Conservation (phyloP, 2,797 vertebrate species). For the Chelonia mydas region DNA sequence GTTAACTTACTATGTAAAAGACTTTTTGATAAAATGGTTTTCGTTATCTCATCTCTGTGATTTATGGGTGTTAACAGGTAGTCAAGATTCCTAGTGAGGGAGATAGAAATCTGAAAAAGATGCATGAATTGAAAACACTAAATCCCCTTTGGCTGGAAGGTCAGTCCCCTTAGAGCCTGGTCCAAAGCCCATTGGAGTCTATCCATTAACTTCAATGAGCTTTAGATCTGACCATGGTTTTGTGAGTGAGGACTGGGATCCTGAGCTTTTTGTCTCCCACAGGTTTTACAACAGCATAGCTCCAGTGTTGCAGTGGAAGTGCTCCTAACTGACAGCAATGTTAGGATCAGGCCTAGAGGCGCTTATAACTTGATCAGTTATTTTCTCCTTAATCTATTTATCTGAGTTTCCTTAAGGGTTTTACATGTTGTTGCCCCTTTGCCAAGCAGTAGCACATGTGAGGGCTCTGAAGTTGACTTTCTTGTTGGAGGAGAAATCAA, state of each 20-base stretch:
- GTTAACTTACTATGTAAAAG: slow-evolving; percentile 23
- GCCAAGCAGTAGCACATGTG: background rate
- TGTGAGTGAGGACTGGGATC: slow-evolving; percentile 8
- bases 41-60: background rate
- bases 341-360: background rate
- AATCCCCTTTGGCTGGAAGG: background rate
- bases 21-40: background rate
- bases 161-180: background rate
- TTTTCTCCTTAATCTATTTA: background rate
- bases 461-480: background rate
- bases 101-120: slow-evolving; percentile 40
- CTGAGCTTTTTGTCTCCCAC: background rate
- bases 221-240: background rate
- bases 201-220: slow-evolving; percentile 44
- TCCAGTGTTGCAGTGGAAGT: no score
- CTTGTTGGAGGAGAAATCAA: background rate
- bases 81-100: slow-evolving; percentile 6
- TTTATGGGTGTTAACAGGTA: slow-evolving; percentile 35
- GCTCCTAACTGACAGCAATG: slow-evolving; percentile 6
- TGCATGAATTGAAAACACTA: background rate
- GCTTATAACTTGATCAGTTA: background rate
- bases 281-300: background rate
- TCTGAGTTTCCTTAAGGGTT: background rate
- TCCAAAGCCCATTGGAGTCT: background rate
- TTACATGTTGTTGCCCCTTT: background rate